Conservation (phyloP, 2,113 vertebrate species). For the Psammodynastes pulverulentus region DNA sequence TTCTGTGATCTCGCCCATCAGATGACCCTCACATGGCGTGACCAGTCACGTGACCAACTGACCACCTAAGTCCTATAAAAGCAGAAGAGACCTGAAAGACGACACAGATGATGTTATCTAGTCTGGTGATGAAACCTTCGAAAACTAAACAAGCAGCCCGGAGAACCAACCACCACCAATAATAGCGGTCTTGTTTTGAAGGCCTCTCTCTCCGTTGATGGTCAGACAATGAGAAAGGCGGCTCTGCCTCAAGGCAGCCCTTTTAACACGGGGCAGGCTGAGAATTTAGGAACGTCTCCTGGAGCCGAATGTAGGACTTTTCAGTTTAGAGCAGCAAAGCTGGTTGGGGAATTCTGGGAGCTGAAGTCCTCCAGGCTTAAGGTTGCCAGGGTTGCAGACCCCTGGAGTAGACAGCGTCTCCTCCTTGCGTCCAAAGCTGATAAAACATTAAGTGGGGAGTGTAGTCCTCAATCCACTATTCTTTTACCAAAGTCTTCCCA, state of each 20-base stretch:
- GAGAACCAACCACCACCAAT: not conserved
- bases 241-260: not conserved
- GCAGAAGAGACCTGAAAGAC: not conserved
- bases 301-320: not conserved
- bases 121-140: not conserved
- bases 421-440: not conserved
- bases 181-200: not conserved
- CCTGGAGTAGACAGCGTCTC: too few relatives aligned
- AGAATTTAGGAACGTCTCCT: not conserved
- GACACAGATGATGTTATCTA: not conserved
- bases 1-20: not conserved
- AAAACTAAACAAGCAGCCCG: not conserved
- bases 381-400: too few relatives aligned
- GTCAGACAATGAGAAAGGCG: too few relatives aligned
- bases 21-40: not conserved
- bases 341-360: too few relatives aligned
- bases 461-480: not conserved
- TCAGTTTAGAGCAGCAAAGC: too few relatives aligned
- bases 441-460: accelerated
- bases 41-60: not conserved
- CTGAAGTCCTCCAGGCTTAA: too few relatives aligned
- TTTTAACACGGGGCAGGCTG: not conserved
- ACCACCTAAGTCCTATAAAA: not conserved
- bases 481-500: not conserved
- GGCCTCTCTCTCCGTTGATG: not conserved